These are phyloP conservation scores for Cottus gobio DNA, from an alignment of 2,113 vertebrate genomes.

Conservation along the genomic window DNA sequence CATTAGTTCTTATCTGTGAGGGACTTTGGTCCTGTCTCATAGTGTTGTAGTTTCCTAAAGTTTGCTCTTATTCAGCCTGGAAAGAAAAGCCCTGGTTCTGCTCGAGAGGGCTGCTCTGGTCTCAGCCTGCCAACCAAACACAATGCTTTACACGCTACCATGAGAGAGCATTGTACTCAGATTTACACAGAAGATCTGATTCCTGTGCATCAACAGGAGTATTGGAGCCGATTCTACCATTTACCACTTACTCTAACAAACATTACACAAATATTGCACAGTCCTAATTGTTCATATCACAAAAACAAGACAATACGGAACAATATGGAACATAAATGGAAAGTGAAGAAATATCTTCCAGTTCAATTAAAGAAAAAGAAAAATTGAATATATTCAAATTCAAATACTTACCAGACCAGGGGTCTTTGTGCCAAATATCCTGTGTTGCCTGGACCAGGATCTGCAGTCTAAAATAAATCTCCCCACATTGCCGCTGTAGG, in stretches of 20 bases:
- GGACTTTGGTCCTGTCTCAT: constrained; percentile 34
- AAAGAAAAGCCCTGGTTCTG: constrained; percentile 33
- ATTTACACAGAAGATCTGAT: not conserved
- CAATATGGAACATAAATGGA: not conserved
- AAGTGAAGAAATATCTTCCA: not conserved
- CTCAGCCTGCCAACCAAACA: constrained; percentile 31
- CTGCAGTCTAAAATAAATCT: not conserved
- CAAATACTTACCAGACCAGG: not conserved
- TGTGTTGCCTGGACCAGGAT: not conserved
- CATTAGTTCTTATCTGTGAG: constrained; percentile 46
- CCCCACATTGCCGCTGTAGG: constrained; percentile 75
- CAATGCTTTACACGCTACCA: not conserved
- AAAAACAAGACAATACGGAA: not conserved
- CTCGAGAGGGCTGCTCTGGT: constrained; percentile 24
- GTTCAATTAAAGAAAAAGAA: not conserved
- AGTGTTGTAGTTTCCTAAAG: constrained; percentile 19
- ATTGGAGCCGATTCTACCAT: not conserved
- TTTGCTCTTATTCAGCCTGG: constrained; percentile 57
- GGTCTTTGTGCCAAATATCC: not conserved
- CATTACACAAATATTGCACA: not conserved
- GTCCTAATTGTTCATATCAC: not conserved
- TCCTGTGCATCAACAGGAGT: not conserved
- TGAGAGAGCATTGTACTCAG: constrained; percentile 22
- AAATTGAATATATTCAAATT: not conserved
- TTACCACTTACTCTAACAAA: not conserved